Percentiles rank a stretch among this genome's conserved stretches.
phyloP scores from a whole-genome alignment of 2,797 vertebrate species.

The Gouania willdenowi region DNA sequence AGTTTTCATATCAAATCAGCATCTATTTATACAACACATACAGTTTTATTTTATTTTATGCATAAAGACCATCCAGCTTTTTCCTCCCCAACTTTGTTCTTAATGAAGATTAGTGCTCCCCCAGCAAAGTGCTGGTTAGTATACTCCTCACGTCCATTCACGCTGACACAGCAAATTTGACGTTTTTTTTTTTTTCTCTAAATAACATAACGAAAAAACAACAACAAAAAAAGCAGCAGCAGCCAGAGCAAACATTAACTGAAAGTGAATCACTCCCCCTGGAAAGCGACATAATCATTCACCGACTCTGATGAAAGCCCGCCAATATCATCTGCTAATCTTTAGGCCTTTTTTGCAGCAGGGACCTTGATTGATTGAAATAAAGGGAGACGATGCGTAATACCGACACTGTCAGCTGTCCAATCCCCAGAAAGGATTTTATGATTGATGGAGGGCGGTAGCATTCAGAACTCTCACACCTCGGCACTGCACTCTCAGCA shows the following conservation, averaged over 20 bases:
- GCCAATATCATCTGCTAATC: slow-evolving; percentile 65
- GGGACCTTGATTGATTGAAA: slow-evolving; percentile 63
- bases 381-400: slow-evolving; percentile 62
- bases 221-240: background rate
- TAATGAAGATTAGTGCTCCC: background rate
- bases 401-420: slow-evolving; percentile 66
- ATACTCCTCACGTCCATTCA: background rate
- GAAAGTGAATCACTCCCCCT: slow-evolving; percentile 19
- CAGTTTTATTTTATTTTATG: too few relatives aligned
- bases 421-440: slow-evolving; percentile 72
- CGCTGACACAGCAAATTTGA: background rate
- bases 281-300: slow-evolving; percentile 41
- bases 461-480: slow-evolving; percentile 63
- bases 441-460: slow-evolving; percentile 63
- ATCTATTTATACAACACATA: too few relatives aligned
- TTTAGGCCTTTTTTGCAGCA: slow-evolving; percentile 31
- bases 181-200: slow-evolving; percentile 1
- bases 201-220: background rate
- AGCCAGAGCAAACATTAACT: slow-evolving; percentile 14
- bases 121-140: background rate
- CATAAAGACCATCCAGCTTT: too few relatives aligned
- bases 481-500: slow-evolving; percentile 65
- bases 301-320: slow-evolving; percentile 45
- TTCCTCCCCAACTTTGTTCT: too few relatives aligned
- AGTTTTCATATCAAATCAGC: too few relatives aligned